Base-by-base conservation (phyloP, 2,888 invertebrate genomes). In the Philaethria dido region DNA sequence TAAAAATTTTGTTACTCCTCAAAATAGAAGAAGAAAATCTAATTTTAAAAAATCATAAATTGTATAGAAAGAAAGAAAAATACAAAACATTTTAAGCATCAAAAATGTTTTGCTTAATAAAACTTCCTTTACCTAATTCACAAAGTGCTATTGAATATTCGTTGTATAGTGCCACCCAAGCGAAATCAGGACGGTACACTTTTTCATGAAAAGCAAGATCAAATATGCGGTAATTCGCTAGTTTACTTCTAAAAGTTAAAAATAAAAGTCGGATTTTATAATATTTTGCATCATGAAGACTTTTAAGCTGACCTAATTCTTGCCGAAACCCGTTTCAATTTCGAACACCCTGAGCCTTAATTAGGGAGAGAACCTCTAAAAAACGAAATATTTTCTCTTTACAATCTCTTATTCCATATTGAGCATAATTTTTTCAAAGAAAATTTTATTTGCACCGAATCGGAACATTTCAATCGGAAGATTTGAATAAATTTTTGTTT, bases 231-330 rank as follows among this genome's bases (percentile, higher is more conserved):
- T 29, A 52, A 52, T 52, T 29, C 4, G 16, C 50, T 50, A 50
- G 50, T 50, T 29, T 29, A 16, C 29, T 50, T 29, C 0, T 50
- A 50, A 50, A 52, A 29, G 25, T 29, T 52, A 4, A 29, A 16
- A 52, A 52, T 52, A 11, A 52, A 52, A 29, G 5, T 29, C 20
- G 25, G 9, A 29, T 39, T 20, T 39, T 36, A 39, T 39, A 55
- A 87, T 87, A 89, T 88, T 90, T 90, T 86, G 86, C 87, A 87
- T 89, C 83, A 83, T 80, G 82, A 84, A 87, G 83, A 85, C 86
- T 85, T 83, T 80, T 83, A 83, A 87, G 86, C 84, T 84, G 85
- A 80, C 85, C 87, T 63, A 73, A 70, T 73, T 77, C 73, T 73
- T 74, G 71, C 70, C 64, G 47, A 52, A 47, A 44, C 66, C 64